These are phyloP conservation scores for Hypolimnas misippus DNA, from an alignment of 2,888 invertebrate species.

Conservation along the genomic window DNA sequence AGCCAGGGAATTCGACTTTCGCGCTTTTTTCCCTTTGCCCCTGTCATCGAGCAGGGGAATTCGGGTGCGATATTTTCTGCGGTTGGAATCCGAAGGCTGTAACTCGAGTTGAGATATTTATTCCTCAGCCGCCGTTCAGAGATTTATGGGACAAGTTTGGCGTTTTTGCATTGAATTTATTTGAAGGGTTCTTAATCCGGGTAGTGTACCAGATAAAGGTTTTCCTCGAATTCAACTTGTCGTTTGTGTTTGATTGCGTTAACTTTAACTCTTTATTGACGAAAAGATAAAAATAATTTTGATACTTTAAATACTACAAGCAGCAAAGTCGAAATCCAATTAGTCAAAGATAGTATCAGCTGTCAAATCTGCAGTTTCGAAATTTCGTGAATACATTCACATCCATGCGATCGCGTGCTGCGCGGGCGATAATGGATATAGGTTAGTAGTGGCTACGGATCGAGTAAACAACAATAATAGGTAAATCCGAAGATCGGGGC, in stretches of 20 bases:
- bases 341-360: slow-evolving; percentile 34
- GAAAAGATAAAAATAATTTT: not conserved
- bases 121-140: slow-evolving; percentile 58
- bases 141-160: slow-evolving; percentile 61
- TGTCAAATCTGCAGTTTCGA: slow-evolving; percentile 31
- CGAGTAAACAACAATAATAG: slow-evolving; percentile 72
- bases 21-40: slow-evolving; percentile 72
- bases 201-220: slow-evolving; percentile 53
- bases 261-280: not conserved
- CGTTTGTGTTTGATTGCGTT: slow-evolving; percentile 10
- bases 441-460: slow-evolving; percentile 65
- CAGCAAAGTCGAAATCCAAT: slow-evolving; percentile 21
- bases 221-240: slow-evolving; percentile 32
- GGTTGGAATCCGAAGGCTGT: slow-evolving; percentile 78
- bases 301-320: not conserved
- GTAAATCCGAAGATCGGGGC: slow-evolving; percentile 59
- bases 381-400: slow-evolving; percentile 46
- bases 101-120: slow-evolving; percentile 75
- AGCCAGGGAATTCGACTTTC: slow-evolving; percentile 69
- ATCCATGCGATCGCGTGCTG: slow-evolving; percentile 61
- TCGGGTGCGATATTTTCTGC: slow-evolving; percentile 83
- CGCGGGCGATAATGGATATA: slow-evolving; percentile 59
- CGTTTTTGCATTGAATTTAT: slow-evolving; percentile 66
- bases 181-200: slow-evolving; percentile 63
- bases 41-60: slow-evolving; percentile 74